A percentile compares a stretch with the other conserved stretches of the same genome.
These are phyloP conservation scores for Cnemophilus loriae DNA, from an alignment of 2,113 vertebrate genomes.

Conservation along the genomic window DNA sequence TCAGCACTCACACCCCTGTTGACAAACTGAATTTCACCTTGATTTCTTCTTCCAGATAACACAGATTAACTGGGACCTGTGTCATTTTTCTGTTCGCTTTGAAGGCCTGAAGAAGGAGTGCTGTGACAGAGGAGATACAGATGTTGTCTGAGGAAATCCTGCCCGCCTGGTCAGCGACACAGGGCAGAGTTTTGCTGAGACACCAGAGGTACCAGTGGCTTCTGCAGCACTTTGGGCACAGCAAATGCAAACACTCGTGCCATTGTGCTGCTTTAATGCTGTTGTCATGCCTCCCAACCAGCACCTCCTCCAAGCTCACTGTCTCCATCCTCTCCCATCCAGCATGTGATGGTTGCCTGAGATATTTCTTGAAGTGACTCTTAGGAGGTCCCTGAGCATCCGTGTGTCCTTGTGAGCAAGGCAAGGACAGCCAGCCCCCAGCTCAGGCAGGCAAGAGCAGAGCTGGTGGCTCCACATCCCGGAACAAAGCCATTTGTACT, in stretches of 20 bases:
- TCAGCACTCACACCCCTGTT: background rate
- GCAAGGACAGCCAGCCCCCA: constrained; percentile 69
- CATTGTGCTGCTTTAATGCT: background rate
- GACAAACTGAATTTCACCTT: background rate
- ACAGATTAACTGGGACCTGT: background rate
- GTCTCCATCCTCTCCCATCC: background rate
- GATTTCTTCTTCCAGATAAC: constrained; percentile 3
- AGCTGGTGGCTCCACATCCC: constrained; percentile 70
- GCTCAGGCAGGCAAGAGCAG: constrained; percentile 46
- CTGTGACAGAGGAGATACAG: background rate
- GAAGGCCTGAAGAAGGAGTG: background rate
- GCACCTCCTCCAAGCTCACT: background rate
- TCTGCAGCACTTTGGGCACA: background rate
- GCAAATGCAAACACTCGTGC: background rate
- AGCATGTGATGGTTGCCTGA: background rate
- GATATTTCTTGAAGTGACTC: background rate
- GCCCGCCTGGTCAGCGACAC: fast-evolving
- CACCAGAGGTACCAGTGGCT: background rate
- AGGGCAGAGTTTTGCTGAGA: background rate
- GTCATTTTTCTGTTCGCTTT: background rate
- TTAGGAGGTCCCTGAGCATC: background rate
- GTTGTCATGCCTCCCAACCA: background rate
- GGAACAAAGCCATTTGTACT: background rate
- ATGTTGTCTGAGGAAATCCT: background rate
- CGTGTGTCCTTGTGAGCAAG: constrained; percentile 28